Base-by-base conservation (phyloP, 1,140 invertebrate species). In the Drosophila punjabiensis region DNA sequence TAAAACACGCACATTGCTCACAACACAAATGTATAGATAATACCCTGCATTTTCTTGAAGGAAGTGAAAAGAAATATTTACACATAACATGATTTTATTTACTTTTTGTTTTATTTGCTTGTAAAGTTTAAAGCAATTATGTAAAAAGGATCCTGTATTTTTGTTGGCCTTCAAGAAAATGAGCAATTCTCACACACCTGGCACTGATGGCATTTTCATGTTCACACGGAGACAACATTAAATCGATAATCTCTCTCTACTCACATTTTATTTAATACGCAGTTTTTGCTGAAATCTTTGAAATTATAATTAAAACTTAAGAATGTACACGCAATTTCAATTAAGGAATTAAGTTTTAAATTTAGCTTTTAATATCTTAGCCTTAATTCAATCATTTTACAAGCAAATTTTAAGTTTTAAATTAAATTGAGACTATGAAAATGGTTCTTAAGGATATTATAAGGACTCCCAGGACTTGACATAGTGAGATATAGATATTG, bases 1-100 rank as follows among this genome's bases (percentile, higher is more conserved):
- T 7, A 39, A 41, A 39, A 32, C 37, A 59, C n/a, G 58, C 61
- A 82, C 73, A 35, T 48, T 33, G 64, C 18, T 24, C 7, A 16
- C 33, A 48, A 68, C 58, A 18, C 5, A n/a, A n/a, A 62, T 37
- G 47, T 59, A 73, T 47, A 64, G 43, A n/a, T n/a, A n/a, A 79
- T 35, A 39, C 10, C 14, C 9, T 24, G 14, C 20, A 58, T 24
- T 58, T 58, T 58, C 20, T 39, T 39, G 55, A 58, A 58, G 35
- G 10, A 58, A 20, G 5, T 16, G 4, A 10, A 28, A 20, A 39
- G 6, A 56, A 16, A 16, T 55, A 20, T 53, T 24, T 24, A 10
- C 16, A 20, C 10, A 24, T n/a, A 20, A 5, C 5, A n/a, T n/a
- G n/a, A n/a, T 52, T 5, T 55, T 9, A 8, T 33, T 33, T 30